phyloP scores from a whole-genome alignment of 2,888 invertebrate genomes.

The Ceratothoa steindachneri region DNA sequence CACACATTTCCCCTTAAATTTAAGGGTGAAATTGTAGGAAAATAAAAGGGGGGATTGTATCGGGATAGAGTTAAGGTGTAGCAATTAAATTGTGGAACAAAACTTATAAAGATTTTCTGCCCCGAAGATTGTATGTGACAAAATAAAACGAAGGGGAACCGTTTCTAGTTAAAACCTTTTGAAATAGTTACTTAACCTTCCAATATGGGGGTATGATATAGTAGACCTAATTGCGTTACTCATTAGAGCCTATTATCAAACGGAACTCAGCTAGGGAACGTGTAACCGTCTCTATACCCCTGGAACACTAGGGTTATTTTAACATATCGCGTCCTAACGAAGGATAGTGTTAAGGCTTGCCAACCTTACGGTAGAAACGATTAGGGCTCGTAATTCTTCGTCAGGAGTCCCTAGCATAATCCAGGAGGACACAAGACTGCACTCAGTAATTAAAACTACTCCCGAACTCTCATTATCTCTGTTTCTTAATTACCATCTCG shows the following conservation, averaged over 20 bases:
- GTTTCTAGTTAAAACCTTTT: background rate
- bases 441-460: conserved; percentile 37
- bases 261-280: background rate
- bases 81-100: background rate
- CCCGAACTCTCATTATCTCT: conserved; percentile 36
- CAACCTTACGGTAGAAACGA: background rate
- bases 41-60: background rate
- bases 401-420: conserved; percentile 1
- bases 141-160: conserved; percentile 22
- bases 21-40: background rate
- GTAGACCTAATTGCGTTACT: conserved; percentile 8
- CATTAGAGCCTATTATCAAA: background rate
- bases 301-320: background rate
- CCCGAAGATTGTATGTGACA: conserved; percentile 22
- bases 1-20: no score
- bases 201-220: background rate
- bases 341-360: background rate
- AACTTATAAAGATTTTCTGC: conserved; percentile 11
- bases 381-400: conserved; percentile 1
- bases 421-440: conserved; percentile 9
- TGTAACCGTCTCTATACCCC: background rate
- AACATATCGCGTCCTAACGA: background rate
- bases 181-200: conserved; percentile 9
- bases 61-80: background rate
- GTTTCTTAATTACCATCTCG: conserved; percentile 36